A percentile compares a stretch with the other conserved stretches of the same genome.
These are phyloP conservation scores for Sphenopsis melanotis DNA, from an alignment of 2,797 vertebrate genomes.

Conservation along the genomic window DNA sequence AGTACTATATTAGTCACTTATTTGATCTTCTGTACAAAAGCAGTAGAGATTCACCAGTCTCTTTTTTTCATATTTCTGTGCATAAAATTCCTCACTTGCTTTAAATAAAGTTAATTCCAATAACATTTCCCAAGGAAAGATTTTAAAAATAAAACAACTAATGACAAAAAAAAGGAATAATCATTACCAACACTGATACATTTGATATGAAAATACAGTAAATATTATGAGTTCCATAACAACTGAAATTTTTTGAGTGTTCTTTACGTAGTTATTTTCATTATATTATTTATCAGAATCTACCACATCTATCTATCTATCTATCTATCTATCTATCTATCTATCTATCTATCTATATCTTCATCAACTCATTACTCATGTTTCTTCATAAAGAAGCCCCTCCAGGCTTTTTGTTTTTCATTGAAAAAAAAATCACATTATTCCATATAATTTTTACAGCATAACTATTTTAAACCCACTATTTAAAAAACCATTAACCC, in stretches of 20 bases:
- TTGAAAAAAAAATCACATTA: neutral
- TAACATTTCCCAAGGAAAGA: neutral
- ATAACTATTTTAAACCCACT: conserved; percentile 5
- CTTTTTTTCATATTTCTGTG: neutral
- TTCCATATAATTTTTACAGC: neutral
- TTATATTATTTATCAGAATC: neutral
- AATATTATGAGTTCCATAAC: neutral
- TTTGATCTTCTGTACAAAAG: neutral
- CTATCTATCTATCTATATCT: neutral
- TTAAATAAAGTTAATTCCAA: neutral
- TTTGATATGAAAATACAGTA: neutral
- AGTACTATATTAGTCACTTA: neutral
- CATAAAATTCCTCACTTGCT: neutral
- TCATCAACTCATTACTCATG: neutral
- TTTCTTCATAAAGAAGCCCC: neutral
- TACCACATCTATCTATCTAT: neutral
- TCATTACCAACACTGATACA: neutral
- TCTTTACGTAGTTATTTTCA: neutral
- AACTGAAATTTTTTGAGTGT: neutral
- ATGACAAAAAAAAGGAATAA: neutral
- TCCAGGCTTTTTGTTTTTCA: neutral
- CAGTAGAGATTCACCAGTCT: neutral
- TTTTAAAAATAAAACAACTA: neutral
- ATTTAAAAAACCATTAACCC: conserved; percentile 26
- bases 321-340: neutral